Conservation (phyloP, 2,888 invertebrate genomes). For the Baccha elongata region DNA sequence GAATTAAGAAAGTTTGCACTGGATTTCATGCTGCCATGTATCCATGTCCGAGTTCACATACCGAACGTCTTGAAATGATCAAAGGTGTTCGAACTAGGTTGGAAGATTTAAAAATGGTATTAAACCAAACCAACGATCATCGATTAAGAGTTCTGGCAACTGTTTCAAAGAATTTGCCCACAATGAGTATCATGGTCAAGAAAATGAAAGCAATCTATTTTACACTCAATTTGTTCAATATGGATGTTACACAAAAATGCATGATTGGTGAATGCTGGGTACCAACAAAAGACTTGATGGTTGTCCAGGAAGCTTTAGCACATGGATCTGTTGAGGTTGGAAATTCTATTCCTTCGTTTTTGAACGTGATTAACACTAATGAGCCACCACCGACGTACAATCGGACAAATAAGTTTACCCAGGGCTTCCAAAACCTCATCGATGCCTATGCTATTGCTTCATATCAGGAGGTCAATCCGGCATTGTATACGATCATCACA, state of each 20-base stretch:
- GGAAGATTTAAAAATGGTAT: constrained; percentile 88
- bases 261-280: constrained; percentile 95
- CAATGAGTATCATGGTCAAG: constrained; percentile 90
- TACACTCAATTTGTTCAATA: constrained; percentile 93
- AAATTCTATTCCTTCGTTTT: constrained; percentile 93
- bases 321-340: constrained; percentile 91
- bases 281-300: constrained; percentile 87
- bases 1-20: constrained; percentile 92
- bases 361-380: constrained; percentile 85
- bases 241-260: constrained; percentile 92
- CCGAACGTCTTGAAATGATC: constrained; percentile 88
- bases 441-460: constrained; percentile 96
- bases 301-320: constrained; percentile 89
- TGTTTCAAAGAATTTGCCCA: constrained; percentile 76
- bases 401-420: constrained; percentile 94
- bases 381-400: constrained; percentile 92
- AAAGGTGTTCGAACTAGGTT: constrained; percentile 89
- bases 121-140: constrained; percentile 90
- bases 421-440: constrained; percentile 91
- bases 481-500: constrained; percentile 93
- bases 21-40: constrained; percentile 93
- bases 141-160: constrained; percentile 86
- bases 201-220: constrained; percentile 95
- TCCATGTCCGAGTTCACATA: constrained; percentile 90
- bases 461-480: constrained; percentile 96